Conservation (phyloP, 2,113 vertebrate genomes). For the Rattus rattus region DNA sequence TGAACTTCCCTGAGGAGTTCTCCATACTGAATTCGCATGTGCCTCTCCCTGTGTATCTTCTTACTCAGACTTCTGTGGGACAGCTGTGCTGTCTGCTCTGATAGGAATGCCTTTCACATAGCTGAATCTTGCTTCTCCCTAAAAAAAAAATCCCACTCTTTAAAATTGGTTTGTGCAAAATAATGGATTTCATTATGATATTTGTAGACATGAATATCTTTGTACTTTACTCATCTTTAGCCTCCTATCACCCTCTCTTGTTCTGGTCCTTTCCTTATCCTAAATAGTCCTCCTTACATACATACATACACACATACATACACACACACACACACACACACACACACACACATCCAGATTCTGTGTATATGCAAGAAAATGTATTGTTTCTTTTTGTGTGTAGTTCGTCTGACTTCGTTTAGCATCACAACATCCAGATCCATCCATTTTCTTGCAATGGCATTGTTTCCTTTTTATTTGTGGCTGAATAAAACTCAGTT, state of each 20-base stretch:
- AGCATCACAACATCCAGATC: neutral
- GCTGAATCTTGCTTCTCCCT: neutral
- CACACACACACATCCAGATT: neutral
- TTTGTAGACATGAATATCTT: neutral
- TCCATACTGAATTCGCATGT: fast-evolving
- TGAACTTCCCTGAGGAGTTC: neutral
- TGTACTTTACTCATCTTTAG: neutral
- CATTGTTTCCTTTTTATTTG: neutral
- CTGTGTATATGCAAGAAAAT: neutral
- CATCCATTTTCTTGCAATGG: neutral
- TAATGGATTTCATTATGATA: neutral
- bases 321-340: neutral
- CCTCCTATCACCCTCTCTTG: neutral
- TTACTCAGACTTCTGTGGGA: neutral
- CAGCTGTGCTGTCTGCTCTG: neutral
- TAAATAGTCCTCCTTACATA: neutral
- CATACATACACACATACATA: neutral
- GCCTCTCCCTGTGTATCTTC: neutral
- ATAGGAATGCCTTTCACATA: neutral
- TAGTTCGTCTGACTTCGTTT: neutral
- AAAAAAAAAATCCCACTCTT: neutral
- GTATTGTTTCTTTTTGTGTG: neutral
- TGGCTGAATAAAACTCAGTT: neutral
- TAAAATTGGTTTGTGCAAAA: neutral
- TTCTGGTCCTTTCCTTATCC: neutral